Conservation (phyloP, 2,113 vertebrate genomes). For the Trichomycterus rosablanca region DNA sequence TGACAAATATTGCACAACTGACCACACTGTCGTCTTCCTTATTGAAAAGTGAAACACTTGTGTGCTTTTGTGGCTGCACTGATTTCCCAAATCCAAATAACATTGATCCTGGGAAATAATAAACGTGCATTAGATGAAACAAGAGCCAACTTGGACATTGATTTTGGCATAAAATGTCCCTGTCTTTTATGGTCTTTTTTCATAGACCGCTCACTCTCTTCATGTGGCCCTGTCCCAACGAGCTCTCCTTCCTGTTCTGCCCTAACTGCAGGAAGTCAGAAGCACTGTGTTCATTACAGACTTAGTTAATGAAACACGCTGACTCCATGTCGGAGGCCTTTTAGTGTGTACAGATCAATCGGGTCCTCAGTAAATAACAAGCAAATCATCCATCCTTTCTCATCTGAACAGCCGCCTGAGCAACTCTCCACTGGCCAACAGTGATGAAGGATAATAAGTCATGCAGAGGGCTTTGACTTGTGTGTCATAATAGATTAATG, state of each 20-base stretch:
- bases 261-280: slow-evolving; percentile 15
- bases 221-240: slow-evolving; percentile 57
- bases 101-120: slow-evolving; percentile 85
- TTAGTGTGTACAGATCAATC: slow-evolving; percentile 34
- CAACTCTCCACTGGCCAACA: slow-evolving; percentile 52
- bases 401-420: slow-evolving; percentile 37
- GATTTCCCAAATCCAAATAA: slow-evolving; percentile 83
- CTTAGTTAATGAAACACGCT: slow-evolving; percentile 44
- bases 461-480: slow-evolving; percentile 57
- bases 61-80: slow-evolving; percentile 84
- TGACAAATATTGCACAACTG: not conserved
- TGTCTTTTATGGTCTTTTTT: slow-evolving; percentile 46
- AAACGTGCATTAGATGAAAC: slow-evolving; percentile 91
- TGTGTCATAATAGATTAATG: slow-evolving; percentile 67
- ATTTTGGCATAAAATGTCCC: slow-evolving; percentile 75
- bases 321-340: slow-evolving; percentile 2
- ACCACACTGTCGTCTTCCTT: not conserved
- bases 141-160: slow-evolving; percentile 82
- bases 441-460: slow-evolving; percentile 62
- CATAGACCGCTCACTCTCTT: slow-evolving; percentile 13
- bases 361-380: slow-evolving; percentile 22
- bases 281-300: slow-evolving; percentile 41
- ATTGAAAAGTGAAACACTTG: slow-evolving; percentile 69
- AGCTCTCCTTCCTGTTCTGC: slow-evolving; percentile 3
- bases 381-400: slow-evolving; percentile 13